phyloP scores from a whole-genome alignment of 2,888 invertebrate genomes.

The Odontomyia ornata region DNA sequence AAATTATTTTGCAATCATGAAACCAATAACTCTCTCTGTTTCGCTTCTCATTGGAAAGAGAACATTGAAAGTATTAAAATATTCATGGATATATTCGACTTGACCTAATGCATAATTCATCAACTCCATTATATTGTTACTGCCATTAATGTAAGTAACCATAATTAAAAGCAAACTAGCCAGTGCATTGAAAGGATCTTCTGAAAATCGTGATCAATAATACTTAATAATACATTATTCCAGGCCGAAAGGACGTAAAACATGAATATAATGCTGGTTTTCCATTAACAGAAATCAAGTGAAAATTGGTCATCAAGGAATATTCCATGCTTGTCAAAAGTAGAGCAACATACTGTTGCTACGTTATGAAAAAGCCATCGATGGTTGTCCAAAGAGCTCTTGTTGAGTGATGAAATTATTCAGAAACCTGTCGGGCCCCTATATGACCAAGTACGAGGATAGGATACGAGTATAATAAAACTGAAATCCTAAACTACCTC shows the following conservation, averaged over 20 bases:
- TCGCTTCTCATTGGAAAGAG: too few relatives aligned
- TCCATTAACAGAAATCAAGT: slow-evolving; percentile 4
- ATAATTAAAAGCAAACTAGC: slow-evolving; percentile 6
- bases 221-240: background rate
- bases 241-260: background rate
- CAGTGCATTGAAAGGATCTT: background rate
- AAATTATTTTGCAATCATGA: too few relatives aligned
- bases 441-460: background rate
- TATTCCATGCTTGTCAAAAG: slow-evolving; percentile 17
- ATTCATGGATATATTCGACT: too few relatives aligned
- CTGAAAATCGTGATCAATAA: background rate
- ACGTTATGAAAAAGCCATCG: slow-evolving; percentile 20
- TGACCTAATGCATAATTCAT: background rate
- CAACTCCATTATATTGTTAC: background rate
- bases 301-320: background rate
- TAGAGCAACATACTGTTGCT: slow-evolving; percentile 24
- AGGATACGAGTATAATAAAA: background rate
- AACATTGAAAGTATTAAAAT: too few relatives aligned
- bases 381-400: background rate
- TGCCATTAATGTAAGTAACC: background rate
- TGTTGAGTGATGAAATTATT: slow-evolving; percentile 14
- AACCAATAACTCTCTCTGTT: too few relatives aligned
- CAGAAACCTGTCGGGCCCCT: background rate
- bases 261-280: background rate
- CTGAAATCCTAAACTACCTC: background rate